A percentile compares a stretch with the other conserved stretches of the same genome.
phyloP scores from a whole-genome alignment of 2,888 invertebrate genomes.

The Zele albiditarsus region DNA sequence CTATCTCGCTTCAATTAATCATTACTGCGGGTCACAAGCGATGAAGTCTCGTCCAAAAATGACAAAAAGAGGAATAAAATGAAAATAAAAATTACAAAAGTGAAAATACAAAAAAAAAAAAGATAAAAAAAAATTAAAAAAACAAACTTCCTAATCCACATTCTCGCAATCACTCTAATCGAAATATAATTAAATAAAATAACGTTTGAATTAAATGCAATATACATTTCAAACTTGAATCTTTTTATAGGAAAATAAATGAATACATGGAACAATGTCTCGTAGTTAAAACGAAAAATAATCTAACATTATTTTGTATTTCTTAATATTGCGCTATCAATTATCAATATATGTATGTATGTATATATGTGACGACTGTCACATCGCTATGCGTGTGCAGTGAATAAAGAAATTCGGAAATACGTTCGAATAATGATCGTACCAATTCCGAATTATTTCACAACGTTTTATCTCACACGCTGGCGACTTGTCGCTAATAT shows the following conservation, averaged over 20 bases:
- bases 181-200: not conserved
- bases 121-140: not conserved
- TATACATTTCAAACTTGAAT: not conserved
- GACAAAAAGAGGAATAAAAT: not conserved
- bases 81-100: not conserved
- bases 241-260: not conserved
- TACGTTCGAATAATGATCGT: too few relatives aligned
- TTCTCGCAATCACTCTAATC: not conserved
- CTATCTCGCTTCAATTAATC: not conserved
- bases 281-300: not conserved
- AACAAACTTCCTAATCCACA: not conserved
- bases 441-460: too few relatives aligned
- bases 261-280: not conserved
- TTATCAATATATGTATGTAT: not conserved
- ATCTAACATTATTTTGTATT: not conserved
- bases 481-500: too few relatives aligned
- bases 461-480: too few relatives aligned
- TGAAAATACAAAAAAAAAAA: not conserved
- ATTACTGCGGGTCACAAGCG: not conserved
- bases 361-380: not conserved
- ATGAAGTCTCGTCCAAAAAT: not conserved
- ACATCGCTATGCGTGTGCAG: not conserved
- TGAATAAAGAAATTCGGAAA: too few relatives aligned
- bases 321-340: not conserved
- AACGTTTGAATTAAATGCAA: not conserved